Conservation (phyloP, 2,113 vertebrate genomes). For the Ameiurus melas region DNA sequence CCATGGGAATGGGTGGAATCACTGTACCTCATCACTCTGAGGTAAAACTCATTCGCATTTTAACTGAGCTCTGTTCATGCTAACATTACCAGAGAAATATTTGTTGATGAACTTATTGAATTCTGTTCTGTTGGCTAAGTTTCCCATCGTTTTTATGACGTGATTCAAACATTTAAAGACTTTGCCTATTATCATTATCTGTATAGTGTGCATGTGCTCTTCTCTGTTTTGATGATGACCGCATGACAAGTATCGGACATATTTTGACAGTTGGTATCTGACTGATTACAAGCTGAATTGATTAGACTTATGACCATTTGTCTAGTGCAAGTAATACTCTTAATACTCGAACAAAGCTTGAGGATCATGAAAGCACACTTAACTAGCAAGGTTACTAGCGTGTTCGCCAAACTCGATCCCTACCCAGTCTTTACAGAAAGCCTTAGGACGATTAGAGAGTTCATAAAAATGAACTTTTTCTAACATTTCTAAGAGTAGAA, state of each 20-base stretch:
- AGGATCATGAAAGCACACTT: neutral
- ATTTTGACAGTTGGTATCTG: neutral
- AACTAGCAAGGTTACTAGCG: neutral
- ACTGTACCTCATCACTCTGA: too few species aligned
- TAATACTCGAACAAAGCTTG: neutral
- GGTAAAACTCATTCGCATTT: too few species aligned
- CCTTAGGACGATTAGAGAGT: neutral
- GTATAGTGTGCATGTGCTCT: neutral
- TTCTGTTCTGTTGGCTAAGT: neutral
- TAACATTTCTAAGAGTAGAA: neutral
- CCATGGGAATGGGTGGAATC: neutral
- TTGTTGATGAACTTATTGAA: too few species aligned
- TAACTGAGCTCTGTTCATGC: too few species aligned
- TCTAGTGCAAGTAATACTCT: neutral
- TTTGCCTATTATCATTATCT: neutral
- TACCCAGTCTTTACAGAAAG: neutral
- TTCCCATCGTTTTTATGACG: neutral
- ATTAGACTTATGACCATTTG: neutral
- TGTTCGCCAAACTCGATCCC: neutral
- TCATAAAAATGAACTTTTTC: too few species aligned
- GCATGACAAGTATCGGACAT: neutral
- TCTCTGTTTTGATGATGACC: neutral
- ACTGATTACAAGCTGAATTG: neutral
- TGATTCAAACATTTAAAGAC: neutral
- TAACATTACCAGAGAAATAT: too few species aligned